Evolutionary conservation across 2,888 invertebrate species (phyloP), one percentile per base, ranked within the genome.

Genomic region (Diarsia rubi): DNA sequence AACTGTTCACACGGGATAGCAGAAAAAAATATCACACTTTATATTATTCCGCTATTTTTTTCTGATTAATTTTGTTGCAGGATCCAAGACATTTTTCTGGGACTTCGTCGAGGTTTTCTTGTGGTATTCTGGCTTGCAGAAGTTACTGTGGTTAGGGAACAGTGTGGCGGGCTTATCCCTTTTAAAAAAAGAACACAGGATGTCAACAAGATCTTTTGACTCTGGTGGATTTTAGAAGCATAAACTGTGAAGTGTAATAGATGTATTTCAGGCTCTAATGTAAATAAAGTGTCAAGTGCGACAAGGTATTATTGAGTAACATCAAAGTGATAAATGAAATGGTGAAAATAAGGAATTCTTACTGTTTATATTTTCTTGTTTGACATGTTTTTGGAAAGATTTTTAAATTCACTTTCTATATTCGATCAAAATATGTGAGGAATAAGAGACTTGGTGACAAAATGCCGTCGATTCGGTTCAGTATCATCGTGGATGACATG

Each of bases 381-480:
- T 3, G 12, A n/a, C 12, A 11, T 52, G n/a, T 5, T 45, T 4
- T 31, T n/a, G 47, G 11, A 12, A 19, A 59, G n/a, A 4, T 14
- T 54, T 8, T 24, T 21, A n/a, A 65, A 9, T 16, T 5, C 4
- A 60, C 8, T 3, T 19, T n/a, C 24, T 11, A 24, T n/a, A n/a
- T n/a, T 24, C 19, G 37, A 54, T n/a, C 3, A 54, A 57, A 24
- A n/a, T n/a, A n/a, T 5, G 67, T 42, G 19, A 60, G 1, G 8
- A 37, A 31, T 45, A 11, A 6, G 1, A 54, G 8, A 24, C 14
- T 21, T 3, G 14, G 42, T 76, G n/a, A n/a, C 16, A 76, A 31
- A 42, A 79, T 79, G 78, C 69, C 78, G n/a, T n/a, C 77, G 4
- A 82, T 79, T 21, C 78, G 82, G 27, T 79, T 79, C 64, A 79